phyloP scores from a whole-genome alignment of 2,888 invertebrate species.

The Synanthedon tipuliformis region DNA sequence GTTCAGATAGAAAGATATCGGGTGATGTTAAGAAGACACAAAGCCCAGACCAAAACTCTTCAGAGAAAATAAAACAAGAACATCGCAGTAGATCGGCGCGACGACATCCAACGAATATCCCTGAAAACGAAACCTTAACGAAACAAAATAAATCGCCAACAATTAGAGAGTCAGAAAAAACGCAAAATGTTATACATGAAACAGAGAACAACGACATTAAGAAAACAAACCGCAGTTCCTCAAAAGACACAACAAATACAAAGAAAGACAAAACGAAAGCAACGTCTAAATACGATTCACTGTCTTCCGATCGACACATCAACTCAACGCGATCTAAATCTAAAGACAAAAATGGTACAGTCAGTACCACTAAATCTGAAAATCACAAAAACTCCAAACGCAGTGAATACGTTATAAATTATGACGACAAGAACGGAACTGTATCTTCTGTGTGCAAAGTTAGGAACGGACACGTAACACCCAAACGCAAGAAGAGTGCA shows the following conservation, averaged over 20 bases:
- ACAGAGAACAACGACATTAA: background rate
- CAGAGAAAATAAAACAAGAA: conserved; percentile 10
- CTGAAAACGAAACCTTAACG: too few relatives aligned
- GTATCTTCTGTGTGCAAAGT: conserved; percentile 58
- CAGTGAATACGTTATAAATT: conserved; percentile 58
- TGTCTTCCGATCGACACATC: conserved; percentile 4
- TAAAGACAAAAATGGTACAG: conserved; percentile 15
- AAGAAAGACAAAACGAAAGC: conserved; percentile 1
- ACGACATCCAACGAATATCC: conserved; percentile 5
- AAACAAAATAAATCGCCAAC: too few relatives aligned
- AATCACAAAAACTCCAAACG: conserved; percentile 26
- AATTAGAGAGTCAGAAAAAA: too few relatives aligned
- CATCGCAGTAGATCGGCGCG: conserved; percentile 17
- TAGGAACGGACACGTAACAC: conserved; percentile 28
- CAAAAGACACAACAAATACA: background rate
- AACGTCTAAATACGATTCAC: background rate
- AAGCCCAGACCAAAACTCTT: background rate
- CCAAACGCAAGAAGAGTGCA: conserved; percentile 33
- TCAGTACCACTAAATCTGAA: conserved; percentile 15
- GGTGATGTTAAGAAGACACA: background rate
- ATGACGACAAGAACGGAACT: conserved; percentile 61
- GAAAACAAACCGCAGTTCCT: background rate
- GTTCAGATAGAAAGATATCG: background rate
- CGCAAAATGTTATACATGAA: conserved; percentile 12
- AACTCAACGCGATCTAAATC: conserved; percentile 10